Evolutionary conservation across 53 echinoderm and acorn worm species (phyloP).

Genomic region (Paracentrotus lividus): DNA sequence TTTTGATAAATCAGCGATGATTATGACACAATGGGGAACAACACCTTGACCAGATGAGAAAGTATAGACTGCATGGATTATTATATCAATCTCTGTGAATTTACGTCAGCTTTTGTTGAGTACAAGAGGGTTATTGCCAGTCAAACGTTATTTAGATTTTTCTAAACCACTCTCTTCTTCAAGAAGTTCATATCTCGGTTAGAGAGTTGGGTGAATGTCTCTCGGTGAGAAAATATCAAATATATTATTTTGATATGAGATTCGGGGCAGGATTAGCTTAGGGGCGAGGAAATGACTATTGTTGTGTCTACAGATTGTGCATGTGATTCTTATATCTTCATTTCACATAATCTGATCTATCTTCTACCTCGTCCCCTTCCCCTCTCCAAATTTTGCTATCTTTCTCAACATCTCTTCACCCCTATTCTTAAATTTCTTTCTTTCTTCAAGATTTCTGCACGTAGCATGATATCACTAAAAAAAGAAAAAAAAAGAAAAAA

Average conservation of each 20-base stretch:
- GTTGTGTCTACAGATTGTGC: conserved; percentile 13
- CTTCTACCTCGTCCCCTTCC: neutral
- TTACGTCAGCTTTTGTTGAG: neutral
- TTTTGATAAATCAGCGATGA: neutral
- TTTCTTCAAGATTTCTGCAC: neutral
- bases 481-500: neutral
- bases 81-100: neutral
- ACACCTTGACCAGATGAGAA: neutral
- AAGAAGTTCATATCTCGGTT: conserved; percentile 26
- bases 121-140: neutral
- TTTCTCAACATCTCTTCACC: neutral
- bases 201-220: conserved; percentile 36
- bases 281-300: conserved; percentile 8
- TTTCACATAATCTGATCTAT: neutral
- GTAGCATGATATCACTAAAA: neutral
- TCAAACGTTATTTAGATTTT: conserved; percentile 6
- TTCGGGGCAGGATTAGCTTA: neutral
- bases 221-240: neutral
- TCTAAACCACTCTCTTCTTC: neutral
- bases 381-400: neutral
- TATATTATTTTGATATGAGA: neutral
- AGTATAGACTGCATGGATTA: neutral
- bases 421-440: neutral
- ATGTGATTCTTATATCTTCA: conserved; percentile 16
- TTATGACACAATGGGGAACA: neutral